Conservation (phyloP, 37 sponge, comb jelly and placozoan species). For the Corticium candelabrum region DNA sequence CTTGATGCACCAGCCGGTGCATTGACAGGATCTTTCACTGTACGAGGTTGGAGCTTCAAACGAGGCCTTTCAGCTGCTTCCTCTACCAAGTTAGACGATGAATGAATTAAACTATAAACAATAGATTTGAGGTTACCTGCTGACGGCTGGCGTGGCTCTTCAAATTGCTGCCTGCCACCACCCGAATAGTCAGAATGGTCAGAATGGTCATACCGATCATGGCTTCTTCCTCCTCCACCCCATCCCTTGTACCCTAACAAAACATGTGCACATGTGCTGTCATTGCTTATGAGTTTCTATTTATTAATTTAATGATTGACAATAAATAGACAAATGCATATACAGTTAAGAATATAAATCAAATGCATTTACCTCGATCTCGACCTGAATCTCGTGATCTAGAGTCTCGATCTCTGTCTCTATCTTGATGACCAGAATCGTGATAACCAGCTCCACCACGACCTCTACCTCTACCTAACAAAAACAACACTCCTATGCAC, state of each 20-base stretch:
- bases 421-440: constrained; percentile 12
- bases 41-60: constrained; percentile 70
- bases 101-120: too few relatives aligned
- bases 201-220: neutral
- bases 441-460: neutral
- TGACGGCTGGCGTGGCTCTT: neutral
- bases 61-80: constrained; percentile 62
- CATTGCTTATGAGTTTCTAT: too few relatives aligned
- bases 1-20: constrained; percentile 32
- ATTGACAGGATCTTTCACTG: constrained; percentile 50
- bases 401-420: too few relatives aligned
- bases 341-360: too few relatives aligned
- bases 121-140: too few relatives aligned
- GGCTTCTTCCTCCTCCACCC: constrained; percentile 11
- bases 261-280: too few relatives aligned
- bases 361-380: too few relatives aligned
- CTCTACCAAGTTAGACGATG: constrained; percentile 16
- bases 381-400: too few relatives aligned
- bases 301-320: neutral
- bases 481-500: too few relatives aligned
- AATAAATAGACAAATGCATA: too few relatives aligned
- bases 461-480: neutral
- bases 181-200: neutral
- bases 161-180: neutral
- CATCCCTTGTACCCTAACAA: constrained; percentile 9